These are phyloP conservation scores for Scaptomyza montana DNA, from an alignment of 1,140 invertebrate species.

Conservation along the genomic window DNA sequence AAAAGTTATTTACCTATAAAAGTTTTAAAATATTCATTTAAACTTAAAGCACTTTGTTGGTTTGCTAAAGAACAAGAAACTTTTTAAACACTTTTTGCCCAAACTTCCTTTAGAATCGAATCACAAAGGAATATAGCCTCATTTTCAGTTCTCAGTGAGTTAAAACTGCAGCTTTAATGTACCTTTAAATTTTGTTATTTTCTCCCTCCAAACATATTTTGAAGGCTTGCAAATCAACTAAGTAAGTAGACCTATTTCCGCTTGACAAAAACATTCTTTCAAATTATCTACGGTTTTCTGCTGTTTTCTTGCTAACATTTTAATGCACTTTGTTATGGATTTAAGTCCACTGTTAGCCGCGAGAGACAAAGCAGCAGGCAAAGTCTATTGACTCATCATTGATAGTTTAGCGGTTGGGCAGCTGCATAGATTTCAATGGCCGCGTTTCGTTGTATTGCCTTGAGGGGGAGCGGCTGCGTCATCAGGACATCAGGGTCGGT, in stretches of 20 bases:
- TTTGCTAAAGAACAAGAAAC: too few relatives aligned
- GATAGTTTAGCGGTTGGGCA: constrained; percentile 57
- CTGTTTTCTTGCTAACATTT: constrained; percentile 22
- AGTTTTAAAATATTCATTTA: too few relatives aligned
- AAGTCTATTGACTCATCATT: constrained; percentile 78
- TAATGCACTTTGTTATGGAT: constrained; percentile 27
- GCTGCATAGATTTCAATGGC: constrained; percentile 75
- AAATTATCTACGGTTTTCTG: constrained; percentile 8
- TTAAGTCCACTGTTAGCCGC: constrained; percentile 64
- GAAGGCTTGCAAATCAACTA: background rate
- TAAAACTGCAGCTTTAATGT: background rate
- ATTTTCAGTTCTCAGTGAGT: too few relatives aligned
- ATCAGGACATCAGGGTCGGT: constrained; percentile 51
- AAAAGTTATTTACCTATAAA: too few relatives aligned
- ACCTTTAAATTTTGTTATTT: too few relatives aligned
- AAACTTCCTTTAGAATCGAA: too few relatives aligned
- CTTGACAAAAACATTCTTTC: constrained; percentile 14
- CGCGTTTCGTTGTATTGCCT: constrained; percentile 57
- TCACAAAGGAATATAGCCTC: too few relatives aligned
- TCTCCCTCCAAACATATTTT: background rate
- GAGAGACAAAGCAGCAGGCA: constrained; percentile 25
- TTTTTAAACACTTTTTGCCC: too few relatives aligned
- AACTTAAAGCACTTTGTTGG: too few relatives aligned
- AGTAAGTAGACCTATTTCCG: constrained; percentile 12
- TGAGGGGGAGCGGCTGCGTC: constrained; percentile 63